phyloP scores from a whole-genome alignment of 1,140 invertebrate species.

The Drosophila micromelanica region DNA sequence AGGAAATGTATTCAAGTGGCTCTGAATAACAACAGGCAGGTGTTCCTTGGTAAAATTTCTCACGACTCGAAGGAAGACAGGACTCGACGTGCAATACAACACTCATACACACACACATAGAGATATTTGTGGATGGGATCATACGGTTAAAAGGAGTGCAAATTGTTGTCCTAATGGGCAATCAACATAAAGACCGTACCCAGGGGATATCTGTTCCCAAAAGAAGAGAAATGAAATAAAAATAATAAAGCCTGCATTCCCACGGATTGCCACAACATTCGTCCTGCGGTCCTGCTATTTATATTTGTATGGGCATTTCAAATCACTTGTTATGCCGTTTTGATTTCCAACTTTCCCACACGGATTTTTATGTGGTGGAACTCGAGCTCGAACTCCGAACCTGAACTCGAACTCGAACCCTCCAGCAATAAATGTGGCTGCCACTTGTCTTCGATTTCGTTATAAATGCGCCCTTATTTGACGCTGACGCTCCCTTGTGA shows the following conservation, averaged over 20 bases:
- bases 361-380: conserved; percentile 33
- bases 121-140: conserved; percentile 40
- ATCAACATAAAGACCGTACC: conserved; percentile 64
- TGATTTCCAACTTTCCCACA: conserved; percentile 80
- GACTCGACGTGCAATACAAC: conserved; percentile 32
- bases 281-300: conserved; percentile 63
- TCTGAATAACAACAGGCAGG: conserved; percentile 72
- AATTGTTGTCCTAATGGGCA: conserved; percentile 81
- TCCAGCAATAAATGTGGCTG: conserved; percentile 56
- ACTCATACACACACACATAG: too few relatives aligned
- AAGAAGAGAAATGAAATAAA: background rate
- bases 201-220: conserved; percentile 1
- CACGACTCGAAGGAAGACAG: conserved; percentile 73
- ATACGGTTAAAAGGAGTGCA: conserved; percentile 71
- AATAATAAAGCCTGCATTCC: conserved; percentile 40
- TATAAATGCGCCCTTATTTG: conserved; percentile 52
- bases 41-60: conserved; percentile 83
- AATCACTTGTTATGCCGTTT: conserved; percentile 76
- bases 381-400: conserved; percentile 15
- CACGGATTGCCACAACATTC: conserved; percentile 74
- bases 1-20: conserved; percentile 79
- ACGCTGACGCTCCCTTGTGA: conserved; percentile 15
- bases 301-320: conserved; percentile 67
- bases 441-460: conserved; percentile 72
- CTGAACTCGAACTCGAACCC: conserved; percentile 24